phyloP scores from a whole-genome alignment of 2,888 invertebrate species.

The Melipona bicolor region DNA sequence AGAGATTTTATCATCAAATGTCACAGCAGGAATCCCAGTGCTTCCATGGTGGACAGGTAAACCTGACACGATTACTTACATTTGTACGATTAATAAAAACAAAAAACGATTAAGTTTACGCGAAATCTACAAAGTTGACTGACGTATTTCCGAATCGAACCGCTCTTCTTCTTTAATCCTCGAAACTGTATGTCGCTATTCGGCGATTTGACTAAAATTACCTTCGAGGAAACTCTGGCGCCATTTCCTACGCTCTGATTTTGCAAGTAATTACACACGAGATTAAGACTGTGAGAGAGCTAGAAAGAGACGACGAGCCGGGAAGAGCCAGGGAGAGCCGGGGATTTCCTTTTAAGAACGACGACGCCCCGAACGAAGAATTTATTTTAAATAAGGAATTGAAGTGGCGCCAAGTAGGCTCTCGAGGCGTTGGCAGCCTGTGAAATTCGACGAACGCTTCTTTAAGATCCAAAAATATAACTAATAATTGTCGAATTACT shows the following conservation, averaged over 20 bases:
- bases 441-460: neutral
- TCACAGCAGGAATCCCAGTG: conserved; percentile 84
- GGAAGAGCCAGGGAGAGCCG: neutral
- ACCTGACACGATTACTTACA: conserved; percentile 27
- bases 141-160: neutral
- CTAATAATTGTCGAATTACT: neutral
- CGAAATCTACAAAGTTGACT: neutral
- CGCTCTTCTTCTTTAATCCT: conserved; percentile 18
- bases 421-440: neutral
- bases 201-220: neutral
- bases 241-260: conserved; percentile 1
- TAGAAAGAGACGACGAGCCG: neutral
- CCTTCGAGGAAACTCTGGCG: neutral
- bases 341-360: conserved; percentile 16
- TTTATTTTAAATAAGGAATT: conserved; percentile 26
- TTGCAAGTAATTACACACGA: neutral
- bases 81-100: conserved; percentile 18
- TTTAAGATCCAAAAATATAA: neutral
- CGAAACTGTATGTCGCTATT: neutral
- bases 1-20: conserved; percentile 84
- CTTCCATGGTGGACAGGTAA: conserved; percentile 84
- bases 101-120: conserved; percentile 1
- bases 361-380: neutral
- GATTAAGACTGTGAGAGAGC: neutral
- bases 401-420: conserved; percentile 4